Evolutionary conservation across 1,140 invertebrate genomes (phyloP), one percentile per base, ranked within the genome.

Genomic region (Globodera ellingtonae): DNA sequence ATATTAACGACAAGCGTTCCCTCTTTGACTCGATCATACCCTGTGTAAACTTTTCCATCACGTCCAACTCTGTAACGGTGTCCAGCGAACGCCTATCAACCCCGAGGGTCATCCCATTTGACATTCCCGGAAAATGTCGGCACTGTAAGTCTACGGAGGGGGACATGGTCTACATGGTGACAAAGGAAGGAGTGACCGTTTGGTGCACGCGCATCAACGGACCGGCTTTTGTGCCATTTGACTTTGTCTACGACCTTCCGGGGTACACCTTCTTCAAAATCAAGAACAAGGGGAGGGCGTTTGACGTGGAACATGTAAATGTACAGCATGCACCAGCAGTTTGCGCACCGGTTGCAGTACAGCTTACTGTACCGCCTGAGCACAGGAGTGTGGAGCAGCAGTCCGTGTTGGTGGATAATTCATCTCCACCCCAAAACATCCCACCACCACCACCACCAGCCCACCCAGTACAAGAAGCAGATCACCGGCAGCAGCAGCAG

Each of bases 251-350:
- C n/a, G 13, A 74, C 18, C 7, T 74, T 2, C 72, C 72, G 7
- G 72, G 72, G 35, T 18, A 74, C 18, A 59, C 50, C 35, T 74
- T 74, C 9, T 74, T 73, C 46, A 73, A 73, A 15, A 74, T 74
- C 8, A 74, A 74, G 62, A 74, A 74, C 6, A 74, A 74, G 65
- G 72, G 72, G 0, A 13, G 72, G 4, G 18, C 46, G 0, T 74
- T 74, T 5, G 46, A 74, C 52, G 62, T 74, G 4, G 50, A 52
- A 74, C 62, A 74, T n/a, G 48, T 9, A 5, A 4, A 50, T 1
- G 50, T 3, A 35, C 35, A 35, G 2, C 35, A 35, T 2, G 35
- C 35, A 35, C 35, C 35, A 35, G 2, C 35, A 2, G 35, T 35
- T 35, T 35, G 35, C 35, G 35, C 35, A 35, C 35, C 2, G 35